Base-by-base conservation (phyloP, 2,888 invertebrate species). In the Sinodicranocentrus sp. region DNA sequence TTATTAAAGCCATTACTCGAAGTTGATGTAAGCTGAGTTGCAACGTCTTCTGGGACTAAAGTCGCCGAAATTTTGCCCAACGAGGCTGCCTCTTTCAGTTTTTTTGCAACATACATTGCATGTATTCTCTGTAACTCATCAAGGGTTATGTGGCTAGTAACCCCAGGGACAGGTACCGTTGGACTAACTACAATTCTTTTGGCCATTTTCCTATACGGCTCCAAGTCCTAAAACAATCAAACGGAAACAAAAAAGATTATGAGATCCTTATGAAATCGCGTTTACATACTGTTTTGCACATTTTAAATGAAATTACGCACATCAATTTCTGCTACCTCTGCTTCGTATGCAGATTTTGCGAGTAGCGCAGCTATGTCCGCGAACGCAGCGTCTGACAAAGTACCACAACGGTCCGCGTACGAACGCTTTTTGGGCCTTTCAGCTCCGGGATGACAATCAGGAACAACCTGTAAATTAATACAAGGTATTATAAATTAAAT, bases 381-480 rank as follows among this genome's bases (percentile, higher is more conserved):
- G 3, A 71, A 71, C 6, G 71, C 71, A 28, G 26, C 26, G 10
- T 71, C 54, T 21, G 71, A 52, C 15, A 71, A 26, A 10, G 57
- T 21, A 15, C 33, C 57, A 43, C 57, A 19, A 17, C 57, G 48
- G n/a, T 67, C 67, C 15, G 57, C 5, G 21, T 44, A 59, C 1
- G 44, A 21, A 57, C 72, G 73, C 19, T 82, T 82, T n/a, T 8
- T 54, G 6, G 83, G 77, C 17, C 71, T 77, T 43, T 83, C 77
- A 15, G 70, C 72, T 17, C 72, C 76, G 28, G 76, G 71, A 23
- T 70, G 83, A 65, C 71, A 83, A 77, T 84, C 84, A 3, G 85
- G 85, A 0, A 85, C 85, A 39, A 85, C 82, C 85, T 85, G 28
- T 10, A 33, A 33, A n/a, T n/a, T n/a, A n/a, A n/a, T n/a, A n/a